Evolutionary conservation across 1,140 invertebrate species (phyloP), one percentile per base, ranked within the genome.

Genomic region (Drosophila bifasciata): DNA sequence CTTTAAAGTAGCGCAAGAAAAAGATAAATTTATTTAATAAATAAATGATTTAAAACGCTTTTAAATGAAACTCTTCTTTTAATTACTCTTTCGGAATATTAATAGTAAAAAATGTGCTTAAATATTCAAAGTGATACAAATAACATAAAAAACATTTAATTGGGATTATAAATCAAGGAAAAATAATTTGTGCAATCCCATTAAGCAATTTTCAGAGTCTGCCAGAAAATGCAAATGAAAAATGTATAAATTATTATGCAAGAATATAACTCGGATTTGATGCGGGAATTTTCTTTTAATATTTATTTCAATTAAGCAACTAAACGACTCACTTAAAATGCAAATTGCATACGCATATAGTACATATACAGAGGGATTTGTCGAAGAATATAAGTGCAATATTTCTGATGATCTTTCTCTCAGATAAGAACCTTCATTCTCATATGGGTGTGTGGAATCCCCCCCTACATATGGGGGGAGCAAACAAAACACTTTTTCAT

Each of bases 261-360:
- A 23, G 52, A 66, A 68, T 21, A 25, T 5, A 13, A 21, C 7
- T 67, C 9, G 62, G 39, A 45, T 76, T 41, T 57, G 45, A 55
- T 55, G 73, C n/a, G n/a, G 62, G 36, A 28, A 53, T 62, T 61
- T 60, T 57, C 53, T 63, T 63, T 63, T 76, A 70, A 81, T 78
- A 75, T 88, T 75, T 69, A 78, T 88, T 76, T 78, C 78, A 86
- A 86, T 86, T 86, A 88, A 62, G 74, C 74, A 36, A 39, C 83
- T 88, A 88, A 86, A 78, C 81, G 83, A 83, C 74, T 81, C 83
- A 81, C 78, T 86, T 88, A 76, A 88, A 86, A 86, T 86, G 83
- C 81, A 86, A 86, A 88, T 86, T 86, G 74, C 69, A 76, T 86
- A 57, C 21, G 8, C 28, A n/a, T 43, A n/a, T n/a, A n/a, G n/a